Evolutionary conservation across 1,140 invertebrate genomes (phyloP).

Genomic region (Drosophila parabipectinata): DNA sequence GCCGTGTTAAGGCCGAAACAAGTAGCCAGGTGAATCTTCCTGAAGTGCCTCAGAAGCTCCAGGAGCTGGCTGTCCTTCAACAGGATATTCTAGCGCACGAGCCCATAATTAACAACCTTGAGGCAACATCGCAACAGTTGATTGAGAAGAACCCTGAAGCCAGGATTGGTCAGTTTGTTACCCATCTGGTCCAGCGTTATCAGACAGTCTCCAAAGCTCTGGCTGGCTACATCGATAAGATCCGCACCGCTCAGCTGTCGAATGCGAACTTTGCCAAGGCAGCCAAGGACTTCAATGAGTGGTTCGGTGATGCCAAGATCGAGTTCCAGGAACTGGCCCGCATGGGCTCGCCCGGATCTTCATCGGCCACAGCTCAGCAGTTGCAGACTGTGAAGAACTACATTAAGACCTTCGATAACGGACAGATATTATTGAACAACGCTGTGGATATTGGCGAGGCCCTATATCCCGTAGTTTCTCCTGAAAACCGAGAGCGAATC

Average conservation of each 20-base stretch:
- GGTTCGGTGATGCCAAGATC: slow-evolving; percentile 90
- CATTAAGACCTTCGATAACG: slow-evolving; percentile 90
- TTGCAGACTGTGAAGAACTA: slow-evolving; percentile 84
- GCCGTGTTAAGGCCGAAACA: slow-evolving; percentile 90
- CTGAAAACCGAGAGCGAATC: slow-evolving; percentile 93
- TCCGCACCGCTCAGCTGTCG: slow-evolving; percentile 88
- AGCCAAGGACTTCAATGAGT: slow-evolving; percentile 90
- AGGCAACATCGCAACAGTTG: slow-evolving; percentile 89
- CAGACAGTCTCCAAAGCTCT: slow-evolving; percentile 90
- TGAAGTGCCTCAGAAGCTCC: slow-evolving; percentile 89
- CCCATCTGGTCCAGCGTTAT: slow-evolving; percentile 90
- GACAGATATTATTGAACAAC: slow-evolving; percentile 90
- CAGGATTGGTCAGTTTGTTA: slow-evolving; percentile 91
- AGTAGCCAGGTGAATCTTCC: slow-evolving; percentile 88
- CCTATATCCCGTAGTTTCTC: slow-evolving; percentile 93
- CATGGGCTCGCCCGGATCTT: slow-evolving; percentile 82
- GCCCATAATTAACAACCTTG: slow-evolving; percentile 88
- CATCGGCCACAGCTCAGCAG: slow-evolving; percentile 78
- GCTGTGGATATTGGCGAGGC: slow-evolving; percentile 94
- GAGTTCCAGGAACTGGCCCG: slow-evolving; percentile 81
- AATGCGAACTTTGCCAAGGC: slow-evolving; percentile 88
- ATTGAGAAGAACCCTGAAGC: slow-evolving; percentile 91
- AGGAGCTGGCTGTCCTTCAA: slow-evolving; percentile 88
- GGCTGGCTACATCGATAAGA: slow-evolving; percentile 87
- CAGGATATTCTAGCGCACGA: slow-evolving; percentile 87